A percentile compares a stretch with the other conserved stretches of the same genome.
Evolutionary conservation across 2,888 invertebrate species (phyloP).

Genomic region (Branchipolynoe longqiensis): DNA sequence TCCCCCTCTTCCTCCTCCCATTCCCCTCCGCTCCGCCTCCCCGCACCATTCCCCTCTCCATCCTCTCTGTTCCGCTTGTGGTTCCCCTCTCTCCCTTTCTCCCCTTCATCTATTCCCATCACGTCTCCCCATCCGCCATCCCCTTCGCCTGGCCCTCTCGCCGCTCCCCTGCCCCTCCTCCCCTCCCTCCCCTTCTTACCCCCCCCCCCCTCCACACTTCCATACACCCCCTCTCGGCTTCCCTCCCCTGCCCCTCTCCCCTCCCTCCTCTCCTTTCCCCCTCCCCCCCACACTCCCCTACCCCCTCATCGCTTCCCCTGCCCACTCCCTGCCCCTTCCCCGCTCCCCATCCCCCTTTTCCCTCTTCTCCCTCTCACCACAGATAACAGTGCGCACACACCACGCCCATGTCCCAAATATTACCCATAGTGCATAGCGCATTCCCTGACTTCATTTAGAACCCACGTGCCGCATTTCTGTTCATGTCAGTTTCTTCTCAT

Average conservation of each 20-base stretch:
- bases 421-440: too few species aligned
- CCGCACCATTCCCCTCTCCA: neutral
- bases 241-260: neutral
- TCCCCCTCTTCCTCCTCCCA: neutral
- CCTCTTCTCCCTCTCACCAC: neutral
- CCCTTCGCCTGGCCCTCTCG: neutral
- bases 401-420: too few species aligned
- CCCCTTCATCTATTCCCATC: neutral
- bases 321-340: neutral
- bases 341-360: neutral
- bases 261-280: neutral
- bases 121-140: neutral
- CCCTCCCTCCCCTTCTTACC: neutral
- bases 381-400: too few species aligned
- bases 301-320: neutral
- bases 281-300: neutral
- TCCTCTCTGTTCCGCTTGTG: neutral
- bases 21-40: neutral
- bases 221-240: neutral
- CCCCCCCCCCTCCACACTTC: neutral
- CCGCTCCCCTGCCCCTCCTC: neutral
- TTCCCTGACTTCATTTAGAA: too few species aligned
- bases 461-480: too few species aligned
- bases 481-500: too few species aligned
- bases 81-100: neutral